Evolutionary conservation across 2,797 vertebrate genomes (phyloP).

Genomic region (Sylvilagus floridanus): DNA sequence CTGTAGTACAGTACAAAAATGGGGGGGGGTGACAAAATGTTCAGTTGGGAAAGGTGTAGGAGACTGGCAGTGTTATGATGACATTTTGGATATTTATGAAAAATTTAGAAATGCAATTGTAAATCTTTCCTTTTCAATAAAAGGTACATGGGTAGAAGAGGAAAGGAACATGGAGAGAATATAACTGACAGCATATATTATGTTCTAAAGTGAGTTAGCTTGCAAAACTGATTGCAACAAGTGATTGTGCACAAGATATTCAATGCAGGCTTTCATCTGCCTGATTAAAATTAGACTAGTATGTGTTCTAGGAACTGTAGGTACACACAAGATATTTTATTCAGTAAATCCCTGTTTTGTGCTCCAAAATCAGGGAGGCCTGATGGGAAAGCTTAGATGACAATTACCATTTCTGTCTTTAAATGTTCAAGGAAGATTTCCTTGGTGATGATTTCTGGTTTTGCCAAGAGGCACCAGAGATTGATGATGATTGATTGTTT

Average conservation of each 20-base stretch:
- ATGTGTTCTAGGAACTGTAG: background rate
- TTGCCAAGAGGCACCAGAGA: background rate
- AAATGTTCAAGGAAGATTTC: background rate
- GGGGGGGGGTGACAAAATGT: fast-evolving
- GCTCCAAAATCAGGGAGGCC: background rate
- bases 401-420: background rate
- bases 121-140: constrained; percentile 13
- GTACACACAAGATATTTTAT: background rate
- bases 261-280: background rate
- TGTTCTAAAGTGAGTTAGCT: background rate
- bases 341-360: background rate
- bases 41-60: background rate
- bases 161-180: background rate
- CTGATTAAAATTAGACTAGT: background rate
- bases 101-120: background rate
- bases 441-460: background rate
- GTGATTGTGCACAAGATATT: background rate
- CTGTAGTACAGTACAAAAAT: background rate
- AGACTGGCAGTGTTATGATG: background rate
- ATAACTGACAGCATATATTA: background rate
- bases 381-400: background rate
- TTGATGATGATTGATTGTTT: background rate
- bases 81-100: background rate
- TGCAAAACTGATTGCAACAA: background rate
- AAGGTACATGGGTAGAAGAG: background rate